Evolutionary conservation across 35 echinoderm and acorn worm genomes (phyloP), one percentile per base, ranked within the genome.

Genomic region (Ophiothrix spiculata): DNA sequence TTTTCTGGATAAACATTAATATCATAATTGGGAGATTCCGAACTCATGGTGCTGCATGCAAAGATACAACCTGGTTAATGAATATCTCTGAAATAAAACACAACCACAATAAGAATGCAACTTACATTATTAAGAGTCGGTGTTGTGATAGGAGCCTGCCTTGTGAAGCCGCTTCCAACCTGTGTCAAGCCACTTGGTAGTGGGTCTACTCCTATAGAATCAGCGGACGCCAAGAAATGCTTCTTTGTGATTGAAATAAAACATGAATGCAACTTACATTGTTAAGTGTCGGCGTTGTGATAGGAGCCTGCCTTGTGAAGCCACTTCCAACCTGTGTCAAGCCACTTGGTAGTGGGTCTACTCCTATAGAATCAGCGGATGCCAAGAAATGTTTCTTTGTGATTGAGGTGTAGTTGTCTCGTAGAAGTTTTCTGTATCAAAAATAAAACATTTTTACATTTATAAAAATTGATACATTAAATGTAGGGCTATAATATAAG

Each of bases 161-260:
- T 41, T n/a, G 89, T 93, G 49, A 97, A 98, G 39, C 95, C 95
- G 87, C 91, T 91, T 35, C 91, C 92, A 12, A 91, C 88, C 75
- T 98, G 95, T 8, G 85, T 83, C 63, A 98, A 81, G 17, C 91
- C 76, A 21, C 14, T 56, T 33, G 95, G 92, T 8, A 98, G 82
- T 28, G 76, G 85, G 75, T 98, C 95, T 39, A 39, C 85, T 14
- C 95, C 95, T 19, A 85, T 56, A 0, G 91, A 98, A 32, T 89
- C 92, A 40, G 64, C 75, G 16, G 95, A 88, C 4, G 95, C 91
- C 77, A 91, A 88, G 82, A 91, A 97, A 74, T 98, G 87, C 39
- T 88, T 86, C 39, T 90, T 94, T 36, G 95, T 98, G 85, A 98
- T 98, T 91, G 46, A 88, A 81, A 64, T 98, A 94, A 39, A n/a